phyloP scores from a whole-genome alignment of 2,113 vertebrate species.

The Corydoras maculifer region DNA sequence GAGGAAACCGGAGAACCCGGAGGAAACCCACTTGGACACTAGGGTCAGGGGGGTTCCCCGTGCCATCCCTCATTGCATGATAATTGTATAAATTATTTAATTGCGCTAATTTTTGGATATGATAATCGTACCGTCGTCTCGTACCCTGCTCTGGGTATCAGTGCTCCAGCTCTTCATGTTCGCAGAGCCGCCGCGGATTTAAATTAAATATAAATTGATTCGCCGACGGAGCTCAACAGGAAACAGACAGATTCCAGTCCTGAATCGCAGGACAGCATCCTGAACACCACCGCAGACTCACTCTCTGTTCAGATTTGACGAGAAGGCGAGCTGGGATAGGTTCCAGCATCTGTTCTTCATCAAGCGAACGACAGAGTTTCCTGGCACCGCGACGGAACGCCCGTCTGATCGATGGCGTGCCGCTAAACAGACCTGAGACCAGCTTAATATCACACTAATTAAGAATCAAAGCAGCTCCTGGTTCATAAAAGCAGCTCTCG shows the following conservation, averaged over 20 bases:
- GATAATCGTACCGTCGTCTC: no score
- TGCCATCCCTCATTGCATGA: no score
- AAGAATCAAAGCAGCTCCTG: slow-evolving; percentile 1
- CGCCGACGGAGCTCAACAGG: background rate
- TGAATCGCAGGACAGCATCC: background rate
- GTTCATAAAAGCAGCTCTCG: slow-evolving; percentile 12
- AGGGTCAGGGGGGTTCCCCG: no score
- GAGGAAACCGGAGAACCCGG: no score
- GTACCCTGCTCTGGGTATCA: no score
- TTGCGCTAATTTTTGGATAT: no score
- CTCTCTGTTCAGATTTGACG: slow-evolving; percentile 8
- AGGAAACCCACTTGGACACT: no score
- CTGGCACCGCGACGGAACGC: background rate
- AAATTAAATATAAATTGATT: background rate
- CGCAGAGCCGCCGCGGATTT: background rate
- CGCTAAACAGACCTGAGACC: slow-evolving; percentile 3
- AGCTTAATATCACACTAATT: slow-evolving; percentile 9
- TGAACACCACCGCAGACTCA: background rate
- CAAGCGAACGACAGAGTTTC: background rate
- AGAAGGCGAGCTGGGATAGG: background rate
- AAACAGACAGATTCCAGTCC: background rate
- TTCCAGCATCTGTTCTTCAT: slow-evolving; percentile 9
- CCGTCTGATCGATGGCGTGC: slow-evolving; percentile 6
- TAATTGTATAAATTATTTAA: no score
- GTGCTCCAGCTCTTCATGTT: no score